Base-by-base conservation (phyloP, 1,140 invertebrate genomes). In the Cyclargus thomasi region DNA sequence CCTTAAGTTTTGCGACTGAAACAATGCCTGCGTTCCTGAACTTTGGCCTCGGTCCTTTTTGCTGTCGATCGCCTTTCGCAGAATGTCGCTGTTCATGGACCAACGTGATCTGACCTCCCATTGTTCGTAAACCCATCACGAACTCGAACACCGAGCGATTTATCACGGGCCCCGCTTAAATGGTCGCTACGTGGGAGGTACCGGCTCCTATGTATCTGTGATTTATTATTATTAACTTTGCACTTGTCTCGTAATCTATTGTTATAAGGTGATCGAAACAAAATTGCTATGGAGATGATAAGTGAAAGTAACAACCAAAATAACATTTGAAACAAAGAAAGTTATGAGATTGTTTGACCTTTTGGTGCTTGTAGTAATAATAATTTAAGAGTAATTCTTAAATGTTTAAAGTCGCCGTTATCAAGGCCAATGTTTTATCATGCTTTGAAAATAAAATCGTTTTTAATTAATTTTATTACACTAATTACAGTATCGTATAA, bases 141-240 rank as follows among this genome's bases (percentile, higher is more conserved):
- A 67, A 67, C 20, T 59, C 21, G 18, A 64, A 53, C 67, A 57
- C 57, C 22, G 22, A 39, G 57, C 62, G 67, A 73, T 73, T 69
- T 74, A 71, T 66, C 36, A 62, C 20, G 62, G 23, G 39, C 53
- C 63, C 68, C 71, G 68, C 70, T 75, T 71, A 67, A 70, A 70
- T 73, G 67, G 67, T 68, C 47, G 64, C 53, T 71, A 73, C 63
- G 71, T 70, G 76, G 74, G 59, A 17, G 65, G 69, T 69, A 71
- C 53, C 63, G 63, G 66, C 67, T 72, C 29, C 71, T 67, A 67
- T 64, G 36, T 59, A 69, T 69, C 55, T 11, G 55, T 76, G 76
- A 81, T 80, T 75, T 78, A 81, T 79, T 59, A 69, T 68, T 75
- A 77, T 77, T 72, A 69, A 75, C 75, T 78, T 77, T 72, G 75